phyloP scores from a whole-genome alignment of 2,888 invertebrate genomes.

The Acleris emargana region DNA sequence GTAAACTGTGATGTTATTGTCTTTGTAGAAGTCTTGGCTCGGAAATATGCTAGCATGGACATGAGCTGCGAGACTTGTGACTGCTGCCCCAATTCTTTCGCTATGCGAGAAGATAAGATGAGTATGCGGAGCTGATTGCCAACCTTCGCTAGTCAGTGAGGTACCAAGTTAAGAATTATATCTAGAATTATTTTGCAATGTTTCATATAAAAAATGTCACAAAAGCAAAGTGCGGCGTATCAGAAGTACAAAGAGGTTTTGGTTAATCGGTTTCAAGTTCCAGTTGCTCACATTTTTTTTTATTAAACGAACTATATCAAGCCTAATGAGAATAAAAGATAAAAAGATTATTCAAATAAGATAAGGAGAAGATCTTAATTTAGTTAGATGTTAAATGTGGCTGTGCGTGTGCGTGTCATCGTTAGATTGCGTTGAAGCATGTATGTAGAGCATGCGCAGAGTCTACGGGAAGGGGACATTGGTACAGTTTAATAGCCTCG shows the following conservation, averaged over 20 bases:
- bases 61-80: too few relatives aligned
- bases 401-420: conserved; percentile 17
- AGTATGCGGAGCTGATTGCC: too few relatives aligned
- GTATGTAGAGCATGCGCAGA: conserved; percentile 28
- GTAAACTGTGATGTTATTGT: not conserved
- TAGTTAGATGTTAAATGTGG: conserved; percentile 13
- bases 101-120: too few relatives aligned
- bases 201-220: too few relatives aligned
- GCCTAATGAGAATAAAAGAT: conserved; percentile 7
- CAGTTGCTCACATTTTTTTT: not conserved
- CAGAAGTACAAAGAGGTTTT: not conserved
- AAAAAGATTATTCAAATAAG: conserved; percentile 1
- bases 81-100: too few relatives aligned
- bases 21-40: too few relatives aligned
- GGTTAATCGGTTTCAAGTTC: not conserved
- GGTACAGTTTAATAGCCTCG: conserved; percentile 11
- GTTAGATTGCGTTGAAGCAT: conserved; percentile 19
- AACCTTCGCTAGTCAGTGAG: too few relatives aligned
- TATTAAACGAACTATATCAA: conserved; percentile 14
- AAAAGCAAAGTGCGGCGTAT: not conserved
- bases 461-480: conserved; percentile 21
- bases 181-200: too few relatives aligned
- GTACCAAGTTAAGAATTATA: too few relatives aligned
- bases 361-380: conserved; percentile 9
- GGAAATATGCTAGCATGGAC: too few relatives aligned